Conservation (phyloP, 2,888 invertebrate genomes). For the Tanypteryx hageni region DNA sequence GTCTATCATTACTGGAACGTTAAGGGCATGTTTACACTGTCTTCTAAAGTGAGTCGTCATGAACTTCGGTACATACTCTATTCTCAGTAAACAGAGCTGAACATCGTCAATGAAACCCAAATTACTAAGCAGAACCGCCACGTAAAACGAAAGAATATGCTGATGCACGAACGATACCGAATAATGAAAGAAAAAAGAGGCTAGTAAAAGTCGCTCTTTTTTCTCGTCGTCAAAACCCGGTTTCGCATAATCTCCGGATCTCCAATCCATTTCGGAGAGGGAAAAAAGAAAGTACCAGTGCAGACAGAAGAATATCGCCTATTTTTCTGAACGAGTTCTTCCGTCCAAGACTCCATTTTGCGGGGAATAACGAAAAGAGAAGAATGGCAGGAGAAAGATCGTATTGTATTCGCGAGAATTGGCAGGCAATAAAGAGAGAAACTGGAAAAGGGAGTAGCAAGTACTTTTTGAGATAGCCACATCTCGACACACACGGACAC, state of each 20-base stretch:
- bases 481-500: not conserved
- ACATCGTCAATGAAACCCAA: no score
- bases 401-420: constrained; percentile 7
- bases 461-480: not conserved
- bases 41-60: no score
- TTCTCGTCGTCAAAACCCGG: not conserved
- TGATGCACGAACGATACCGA: not conserved
- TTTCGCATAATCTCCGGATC: constrained; percentile 15
- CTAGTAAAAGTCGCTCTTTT: not conserved
- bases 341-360: not conserved
- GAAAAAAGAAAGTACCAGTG: not conserved
- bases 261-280: not conserved
- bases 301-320: not conserved
- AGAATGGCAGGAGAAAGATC: not conserved
- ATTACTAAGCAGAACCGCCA: no score
- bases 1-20: no score
- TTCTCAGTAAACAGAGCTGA: no score
- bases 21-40: no score
- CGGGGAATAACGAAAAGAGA: not conserved
- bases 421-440: constrained; percentile 6
- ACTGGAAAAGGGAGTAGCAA: not conserved
- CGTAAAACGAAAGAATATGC: no score
- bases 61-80: no score
- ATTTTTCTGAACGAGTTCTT: not conserved
- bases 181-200: not conserved